Base-by-base conservation (phyloP, 2,888 invertebrate species). In the Pristionchus mayeri region DNA sequence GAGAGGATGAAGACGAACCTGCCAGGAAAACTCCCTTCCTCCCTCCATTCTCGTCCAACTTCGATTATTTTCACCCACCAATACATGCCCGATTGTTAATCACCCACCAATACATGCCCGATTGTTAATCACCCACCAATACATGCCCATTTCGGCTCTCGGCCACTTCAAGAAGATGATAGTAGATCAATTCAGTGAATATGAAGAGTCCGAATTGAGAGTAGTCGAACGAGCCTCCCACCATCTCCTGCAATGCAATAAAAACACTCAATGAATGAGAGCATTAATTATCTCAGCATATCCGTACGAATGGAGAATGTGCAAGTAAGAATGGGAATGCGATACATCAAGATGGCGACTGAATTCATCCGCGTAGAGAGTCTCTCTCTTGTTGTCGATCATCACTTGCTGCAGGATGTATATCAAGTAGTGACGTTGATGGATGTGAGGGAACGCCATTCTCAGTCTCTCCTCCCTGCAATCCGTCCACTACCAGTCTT, bases 151-250 rank as follows among this genome's bases (percentile, higher is more conserved):
- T n/a, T n/a, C n/a, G n/a, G n/a, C n/a, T n/a, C n/a, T n/a, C n/a
- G n/a, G n/a, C n/a, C n/a, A n/a, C n/a, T n/a, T n/a, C n/a, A n/a
- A n/a, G n/a, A n/a, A n/a, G n/a, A n/a, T 24, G 40, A 71, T 71
- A 40, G 44, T 71, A 71, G 71, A 71, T 71, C 40, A 71, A 30
- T 24, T 71, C 71, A 44, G 37, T 9, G 44, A 71, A 71, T 21
- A 44, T n/a, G 3, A 40, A 16, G n/a, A 71, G 1, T 16, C 71
- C 71, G 24, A 71, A 71, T 7, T 40, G 40, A 21, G 37, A 34
- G 40, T 71, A 71, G 71, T 71, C 21, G 71, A 71, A 44, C 0
- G 71, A 30, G 3, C 71, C 71, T 21, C 71, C 71, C 4, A 71
- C 71, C 9, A 71, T 24, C 9, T 71, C 44, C 71, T 71, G 71